Evolutionary conservation across 1,140 invertebrate genomes (phyloP).

Genomic region (Episyrphus balteatus): DNA sequence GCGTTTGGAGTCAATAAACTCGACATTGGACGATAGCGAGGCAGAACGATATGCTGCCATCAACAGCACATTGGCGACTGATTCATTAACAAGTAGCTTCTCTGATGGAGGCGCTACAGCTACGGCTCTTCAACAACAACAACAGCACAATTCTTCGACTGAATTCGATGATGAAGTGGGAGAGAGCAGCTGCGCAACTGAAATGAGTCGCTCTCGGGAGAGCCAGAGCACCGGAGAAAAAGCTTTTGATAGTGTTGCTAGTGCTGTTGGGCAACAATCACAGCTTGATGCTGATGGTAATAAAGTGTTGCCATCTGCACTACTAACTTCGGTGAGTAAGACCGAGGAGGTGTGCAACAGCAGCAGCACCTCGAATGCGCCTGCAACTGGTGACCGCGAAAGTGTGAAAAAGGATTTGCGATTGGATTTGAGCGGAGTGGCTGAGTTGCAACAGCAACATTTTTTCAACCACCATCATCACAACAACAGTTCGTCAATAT

Average conservation of each 20-base stretch:
- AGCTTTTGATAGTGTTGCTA: not conserved
- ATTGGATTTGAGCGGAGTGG: slow-evolving; percentile 19
- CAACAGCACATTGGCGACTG: slow-evolving; percentile 7
- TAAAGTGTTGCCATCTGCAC: no score
- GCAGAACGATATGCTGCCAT: slow-evolving; percentile 12
- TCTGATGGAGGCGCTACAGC: no score
- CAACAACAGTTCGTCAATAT: slow-evolving; percentile 2
- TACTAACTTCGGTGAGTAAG: no score
- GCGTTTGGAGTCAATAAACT: slow-evolving; percentile 8
- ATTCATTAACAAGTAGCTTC: no score
- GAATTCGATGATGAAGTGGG: not conserved
- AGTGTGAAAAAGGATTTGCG: slow-evolving; percentile 20
- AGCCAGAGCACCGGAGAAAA: not conserved
- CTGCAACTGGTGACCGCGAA: slow-evolving; percentile 4
- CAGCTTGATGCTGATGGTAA: no score
- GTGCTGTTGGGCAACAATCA: no score
- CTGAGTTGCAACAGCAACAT: slow-evolving; percentile 7
- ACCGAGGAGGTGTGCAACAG: not conserved
- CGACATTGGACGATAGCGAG: not conserved
- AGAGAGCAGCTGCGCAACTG: no score
- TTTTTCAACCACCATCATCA: not conserved
- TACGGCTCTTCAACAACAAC: not conserved
- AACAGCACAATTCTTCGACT: not conserved
- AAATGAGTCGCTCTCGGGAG: no score
- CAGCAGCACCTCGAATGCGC: not conserved